Evolutionary conservation across 35 echinoderm and acorn worm genomes (phyloP).

Genomic region (Apostichopus parvimensis): DNA sequence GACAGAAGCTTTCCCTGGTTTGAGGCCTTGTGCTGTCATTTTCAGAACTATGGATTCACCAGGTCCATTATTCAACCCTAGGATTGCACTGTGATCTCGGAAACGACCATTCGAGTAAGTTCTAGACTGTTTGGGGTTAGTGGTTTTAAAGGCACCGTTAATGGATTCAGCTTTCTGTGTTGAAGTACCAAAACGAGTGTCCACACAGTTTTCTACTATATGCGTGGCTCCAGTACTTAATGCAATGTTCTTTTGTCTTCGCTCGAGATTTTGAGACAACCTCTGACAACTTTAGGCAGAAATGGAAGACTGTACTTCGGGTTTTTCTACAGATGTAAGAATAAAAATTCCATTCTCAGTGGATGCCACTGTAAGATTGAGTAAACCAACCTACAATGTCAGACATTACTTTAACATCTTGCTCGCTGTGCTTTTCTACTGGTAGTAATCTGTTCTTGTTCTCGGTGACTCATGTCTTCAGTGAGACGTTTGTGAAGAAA

Average conservation of each 20-base stretch:
- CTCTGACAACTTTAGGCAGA: too few species aligned
- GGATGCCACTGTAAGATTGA: conserved; percentile 50
- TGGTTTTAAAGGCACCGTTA: conserved; percentile 50
- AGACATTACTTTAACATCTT: not conserved
- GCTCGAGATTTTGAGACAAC: too few species aligned
- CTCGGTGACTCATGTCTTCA: conserved; percentile 10
- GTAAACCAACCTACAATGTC: not conserved
- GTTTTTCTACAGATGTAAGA: not conserved
- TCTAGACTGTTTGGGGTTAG: conserved; percentile 40
- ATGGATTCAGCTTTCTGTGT: conserved; percentile 55
- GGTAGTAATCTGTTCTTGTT: not conserved
- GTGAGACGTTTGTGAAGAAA: not conserved
- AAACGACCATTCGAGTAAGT: conserved; percentile 47
- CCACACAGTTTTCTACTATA: too few species aligned
- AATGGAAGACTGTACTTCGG: not conserved
- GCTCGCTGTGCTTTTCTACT: not conserved
- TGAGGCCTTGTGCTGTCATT: too few species aligned
- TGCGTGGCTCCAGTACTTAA: too few species aligned
- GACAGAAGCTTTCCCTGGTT: too few species aligned
- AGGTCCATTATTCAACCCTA: conserved; percentile 40
- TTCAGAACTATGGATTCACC: conserved; percentile 15
- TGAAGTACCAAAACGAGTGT: not conserved
- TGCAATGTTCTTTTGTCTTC: too few species aligned
- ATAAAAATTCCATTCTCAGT: not conserved
- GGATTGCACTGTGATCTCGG: conserved; percentile 63